These are phyloP conservation scores for Epizoanthus stellaris DNA, from an alignment of 92 coral and sea anemone genomes.

Conservation along the genomic window DNA sequence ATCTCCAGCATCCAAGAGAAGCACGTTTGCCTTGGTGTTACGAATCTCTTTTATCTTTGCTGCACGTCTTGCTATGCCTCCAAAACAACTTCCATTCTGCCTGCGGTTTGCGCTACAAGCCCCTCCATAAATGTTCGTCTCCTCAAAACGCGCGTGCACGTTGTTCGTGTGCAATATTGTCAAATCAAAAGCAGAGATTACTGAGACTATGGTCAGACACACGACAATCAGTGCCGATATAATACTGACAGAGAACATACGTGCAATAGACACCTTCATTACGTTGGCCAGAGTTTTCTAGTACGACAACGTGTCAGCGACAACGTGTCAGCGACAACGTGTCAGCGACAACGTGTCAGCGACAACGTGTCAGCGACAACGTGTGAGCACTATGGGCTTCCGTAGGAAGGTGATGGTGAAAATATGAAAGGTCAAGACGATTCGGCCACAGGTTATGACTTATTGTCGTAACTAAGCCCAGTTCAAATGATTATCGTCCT, in stretches of 20 bases:
- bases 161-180: constrained; percentile 8
- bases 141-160: constrained; percentile 8
- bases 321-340: no score
- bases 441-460: background rate
- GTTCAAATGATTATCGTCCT: background rate
- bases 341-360: no score
- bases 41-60: constrained; percentile 10
- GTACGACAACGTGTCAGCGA: no score
- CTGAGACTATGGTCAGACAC: background rate
- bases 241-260: background rate
- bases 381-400: no score
- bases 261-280: no score
- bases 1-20: background rate
- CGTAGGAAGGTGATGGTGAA: background rate
- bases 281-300: no score
- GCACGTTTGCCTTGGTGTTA: constrained; percentile 1
- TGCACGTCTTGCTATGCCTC: constrained; percentile 20
- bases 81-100: background rate
- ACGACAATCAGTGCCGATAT: background rate
- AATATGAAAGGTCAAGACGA: background rate
- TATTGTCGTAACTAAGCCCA: background rate
- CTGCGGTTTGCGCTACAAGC: background rate
- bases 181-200: background rate
- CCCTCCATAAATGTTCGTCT: constrained; percentile 8
- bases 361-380: no score